phyloP scores from a whole-genome alignment of 2,888 invertebrate species.

The Chymomyza fuscimana region DNA sequence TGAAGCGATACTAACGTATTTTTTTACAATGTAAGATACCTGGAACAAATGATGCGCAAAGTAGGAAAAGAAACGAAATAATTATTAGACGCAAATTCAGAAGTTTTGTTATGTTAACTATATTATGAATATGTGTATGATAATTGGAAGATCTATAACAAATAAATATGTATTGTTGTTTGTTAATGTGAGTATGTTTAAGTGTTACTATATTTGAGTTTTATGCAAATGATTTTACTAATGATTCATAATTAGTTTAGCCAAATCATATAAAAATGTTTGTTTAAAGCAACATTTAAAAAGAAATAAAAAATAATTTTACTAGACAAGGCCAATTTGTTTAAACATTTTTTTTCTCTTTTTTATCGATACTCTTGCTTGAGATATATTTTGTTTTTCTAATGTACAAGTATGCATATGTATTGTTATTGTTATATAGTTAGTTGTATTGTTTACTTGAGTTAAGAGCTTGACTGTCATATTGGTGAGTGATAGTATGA shows the following conservation, averaged over 20 bases:
- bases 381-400: not conserved
- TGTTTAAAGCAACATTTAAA: conserved; percentile 27
- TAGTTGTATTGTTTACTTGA: conserved; percentile 8
- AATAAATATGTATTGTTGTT: not conserved
- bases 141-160: not conserved
- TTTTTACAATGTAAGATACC: conserved; percentile 77
- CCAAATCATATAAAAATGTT: conserved; percentile 33
- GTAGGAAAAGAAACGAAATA: conserved; percentile 71
- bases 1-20: conserved; percentile 77
- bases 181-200: conserved; percentile 1
- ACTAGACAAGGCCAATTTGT: conserved; percentile 36
- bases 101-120: conserved; percentile 51
- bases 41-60: conserved; percentile 74
- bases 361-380: not conserved
- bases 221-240: conserved; percentile 3
- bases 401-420: not conserved
- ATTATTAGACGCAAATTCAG: conserved; percentile 66
- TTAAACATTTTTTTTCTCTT: conserved; percentile 8
- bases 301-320: conserved; percentile 33
- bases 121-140: conserved; percentile 13
- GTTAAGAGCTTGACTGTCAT: too few relatives aligned
- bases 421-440: not conserved
- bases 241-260: conserved; percentile 29
- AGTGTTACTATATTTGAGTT: not conserved
- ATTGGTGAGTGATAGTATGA: not conserved